These are phyloP conservation scores for Cossypha heuglini DNA, from an alignment of 2,797 vertebrate genomes.

Conservation along the genomic window DNA sequence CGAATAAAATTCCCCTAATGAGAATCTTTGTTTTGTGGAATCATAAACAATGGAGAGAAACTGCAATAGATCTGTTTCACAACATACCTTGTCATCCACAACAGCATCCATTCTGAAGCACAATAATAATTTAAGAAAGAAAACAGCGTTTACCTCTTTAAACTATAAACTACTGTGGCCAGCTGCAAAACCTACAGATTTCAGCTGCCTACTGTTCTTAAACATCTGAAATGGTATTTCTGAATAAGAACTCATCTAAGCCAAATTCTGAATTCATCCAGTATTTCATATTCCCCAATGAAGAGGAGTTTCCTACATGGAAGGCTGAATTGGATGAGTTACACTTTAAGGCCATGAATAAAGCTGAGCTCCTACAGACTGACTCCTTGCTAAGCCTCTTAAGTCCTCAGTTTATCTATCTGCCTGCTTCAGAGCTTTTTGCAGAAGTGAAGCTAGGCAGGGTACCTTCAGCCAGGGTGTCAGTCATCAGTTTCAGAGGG, in stretches of 20 bases:
- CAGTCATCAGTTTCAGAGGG: background rate
- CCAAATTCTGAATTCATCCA: background rate
- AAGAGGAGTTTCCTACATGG: background rate
- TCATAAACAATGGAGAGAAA: background rate
- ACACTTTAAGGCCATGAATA: background rate
- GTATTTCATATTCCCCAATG: background rate
- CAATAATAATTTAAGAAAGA: background rate
- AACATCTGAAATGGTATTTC: background rate
- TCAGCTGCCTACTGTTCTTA: background rate
- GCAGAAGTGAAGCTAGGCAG: background rate
- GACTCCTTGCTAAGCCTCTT: slow-evolving; percentile 47
- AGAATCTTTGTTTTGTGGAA: background rate
- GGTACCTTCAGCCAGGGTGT: background rate
- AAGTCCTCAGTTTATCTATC: slow-evolving; percentile 32
- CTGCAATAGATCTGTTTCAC: background rate
- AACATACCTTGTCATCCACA: background rate
- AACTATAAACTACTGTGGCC: background rate
- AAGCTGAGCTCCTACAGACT: slow-evolving; percentile 19
- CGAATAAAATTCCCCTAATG: background rate
- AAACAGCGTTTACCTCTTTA: background rate
- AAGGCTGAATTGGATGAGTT: slow-evolving; percentile 26
- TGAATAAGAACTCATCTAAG: background rate
- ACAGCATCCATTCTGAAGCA: background rate
- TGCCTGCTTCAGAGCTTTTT: background rate
- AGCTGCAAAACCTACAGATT: background rate